Conservation (phyloP, 2,888 invertebrate genomes). For the Bombylius major region DNA sequence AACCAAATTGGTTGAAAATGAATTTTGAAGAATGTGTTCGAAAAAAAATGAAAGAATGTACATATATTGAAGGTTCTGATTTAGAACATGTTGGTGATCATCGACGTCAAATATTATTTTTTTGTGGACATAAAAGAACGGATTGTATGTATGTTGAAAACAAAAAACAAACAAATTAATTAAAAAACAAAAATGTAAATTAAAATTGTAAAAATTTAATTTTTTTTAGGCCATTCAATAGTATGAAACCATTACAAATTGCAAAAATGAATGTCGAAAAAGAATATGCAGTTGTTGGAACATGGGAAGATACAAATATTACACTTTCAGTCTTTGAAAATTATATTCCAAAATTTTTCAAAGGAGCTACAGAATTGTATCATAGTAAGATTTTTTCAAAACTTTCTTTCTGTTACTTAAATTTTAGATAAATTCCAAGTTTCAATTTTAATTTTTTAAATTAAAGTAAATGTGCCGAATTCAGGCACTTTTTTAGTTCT, state of each 20-base stretch:
- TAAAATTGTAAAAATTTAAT: neutral
- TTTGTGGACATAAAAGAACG: conserved; percentile 66
- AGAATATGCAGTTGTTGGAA: conserved; percentile 77
- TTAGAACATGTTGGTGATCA: conserved; percentile 72
- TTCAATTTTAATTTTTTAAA: conserved; percentile 18
- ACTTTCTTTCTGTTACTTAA: neutral
- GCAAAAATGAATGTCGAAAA: conserved; percentile 74
- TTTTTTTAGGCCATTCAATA: conserved; percentile 65
- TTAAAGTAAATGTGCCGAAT: conserved; percentile 10
- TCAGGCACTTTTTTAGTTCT: too few species aligned
- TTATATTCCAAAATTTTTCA: conserved; percentile 72
- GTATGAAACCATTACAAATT: conserved; percentile 61
- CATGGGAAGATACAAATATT: conserved; percentile 75
- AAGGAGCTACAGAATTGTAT: conserved; percentile 60
- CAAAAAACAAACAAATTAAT: neutral
- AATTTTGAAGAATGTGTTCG: conserved; percentile 76
- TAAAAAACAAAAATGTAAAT: neutral
- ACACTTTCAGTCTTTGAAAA: conserved; percentile 70
- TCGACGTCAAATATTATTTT: conserved; percentile 70
- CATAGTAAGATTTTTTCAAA: conserved; percentile 46
- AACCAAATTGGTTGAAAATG: conserved; percentile 30
- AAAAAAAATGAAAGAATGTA: conserved; percentile 67
- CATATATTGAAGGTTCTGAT: conserved; percentile 62
- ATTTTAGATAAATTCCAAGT: neutral
- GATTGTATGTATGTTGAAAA: conserved; percentile 57